A percentile compares a stretch with the other conserved stretches of the same genome.
These are phyloP conservation scores for Pyrocephalus nanus DNA, from an alignment of 2,797 vertebrate species.

Conservation along the genomic window DNA sequence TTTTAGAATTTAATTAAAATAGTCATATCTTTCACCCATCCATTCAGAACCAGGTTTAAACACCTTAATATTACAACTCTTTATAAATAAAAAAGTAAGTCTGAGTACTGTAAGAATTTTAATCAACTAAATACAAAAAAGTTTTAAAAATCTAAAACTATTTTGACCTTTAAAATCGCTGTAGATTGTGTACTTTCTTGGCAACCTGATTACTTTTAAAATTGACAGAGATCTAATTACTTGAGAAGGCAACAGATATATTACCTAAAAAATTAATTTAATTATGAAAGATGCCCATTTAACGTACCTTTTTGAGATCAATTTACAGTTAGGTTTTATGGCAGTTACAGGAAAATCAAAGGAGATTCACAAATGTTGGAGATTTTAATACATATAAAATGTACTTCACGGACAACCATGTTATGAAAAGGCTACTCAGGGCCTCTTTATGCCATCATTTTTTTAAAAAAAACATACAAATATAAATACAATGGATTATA, in stretches of 20 bases:
- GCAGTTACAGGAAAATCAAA: background rate
- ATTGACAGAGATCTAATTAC: constrained; percentile 13
- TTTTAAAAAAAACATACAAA: background rate
- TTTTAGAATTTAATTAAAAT: constrained; percentile 1
- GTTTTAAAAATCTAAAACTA: background rate
- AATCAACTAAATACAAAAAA: background rate
- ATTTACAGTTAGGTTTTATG: background rate
- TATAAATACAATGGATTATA: background rate
- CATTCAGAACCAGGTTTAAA: background rate
- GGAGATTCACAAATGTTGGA: background rate
- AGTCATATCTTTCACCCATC: background rate
- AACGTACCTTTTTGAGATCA: background rate
- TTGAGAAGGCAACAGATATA: background rate
- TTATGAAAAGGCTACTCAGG: background rate
- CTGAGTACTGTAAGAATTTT: background rate
- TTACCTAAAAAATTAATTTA: constrained; percentile 10
- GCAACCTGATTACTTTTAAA: constrained; percentile 23
- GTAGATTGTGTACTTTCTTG: background rate
- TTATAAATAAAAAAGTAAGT: background rate
- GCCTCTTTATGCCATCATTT: background rate
- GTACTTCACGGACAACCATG: background rate
- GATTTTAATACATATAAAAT: background rate
- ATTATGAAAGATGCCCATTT: background rate
- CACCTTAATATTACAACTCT: background rate
- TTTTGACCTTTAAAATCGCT: constrained; percentile 23